phyloP scores from a whole-genome alignment of 2,113 vertebrate species.

The Equus quagga region DNA sequence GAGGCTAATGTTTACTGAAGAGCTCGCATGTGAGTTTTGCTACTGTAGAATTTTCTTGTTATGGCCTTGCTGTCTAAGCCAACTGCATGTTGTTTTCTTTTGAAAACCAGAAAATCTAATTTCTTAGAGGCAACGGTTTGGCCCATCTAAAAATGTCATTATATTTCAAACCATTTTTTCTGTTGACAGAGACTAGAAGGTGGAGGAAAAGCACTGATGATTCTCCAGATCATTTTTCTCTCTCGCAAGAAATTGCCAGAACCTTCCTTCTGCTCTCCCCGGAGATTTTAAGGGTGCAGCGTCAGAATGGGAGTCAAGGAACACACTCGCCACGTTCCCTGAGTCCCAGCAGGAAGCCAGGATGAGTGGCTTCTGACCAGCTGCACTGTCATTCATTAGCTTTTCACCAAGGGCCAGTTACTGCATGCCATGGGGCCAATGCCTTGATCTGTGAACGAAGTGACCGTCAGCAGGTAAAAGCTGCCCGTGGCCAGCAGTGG shows the following conservation, averaged over 20 bases:
- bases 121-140: slow-evolving; percentile 30
- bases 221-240: slow-evolving; percentile 30
- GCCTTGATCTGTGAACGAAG: neutral
- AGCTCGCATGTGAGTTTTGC: neutral
- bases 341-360: neutral
- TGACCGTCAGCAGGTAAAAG: neutral
- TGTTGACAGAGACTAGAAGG: neutral
- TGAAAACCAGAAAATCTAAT: slow-evolving; percentile 25
- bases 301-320: neutral
- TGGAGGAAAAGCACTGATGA: neutral
- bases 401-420: neutral
- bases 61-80: neutral
- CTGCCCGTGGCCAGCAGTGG: neutral
- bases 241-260: slow-evolving; percentile 10
- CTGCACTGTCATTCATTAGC: neutral
- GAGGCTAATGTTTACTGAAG: neutral
- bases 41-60: neutral
- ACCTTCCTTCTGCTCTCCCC: neutral
- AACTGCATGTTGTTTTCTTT: slow-evolving; percentile 53
- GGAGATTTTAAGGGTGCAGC: neutral
- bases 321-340: neutral
- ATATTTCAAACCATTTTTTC: neutral
- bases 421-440: neutral
- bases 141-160: slow-evolving; percentile 31
- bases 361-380: neutral